A percentile compares a stretch with the other conserved stretches of the same genome.
phyloP scores from a whole-genome alignment of 2,888 invertebrate species.

The Dicyrtomina minuta region DNA sequence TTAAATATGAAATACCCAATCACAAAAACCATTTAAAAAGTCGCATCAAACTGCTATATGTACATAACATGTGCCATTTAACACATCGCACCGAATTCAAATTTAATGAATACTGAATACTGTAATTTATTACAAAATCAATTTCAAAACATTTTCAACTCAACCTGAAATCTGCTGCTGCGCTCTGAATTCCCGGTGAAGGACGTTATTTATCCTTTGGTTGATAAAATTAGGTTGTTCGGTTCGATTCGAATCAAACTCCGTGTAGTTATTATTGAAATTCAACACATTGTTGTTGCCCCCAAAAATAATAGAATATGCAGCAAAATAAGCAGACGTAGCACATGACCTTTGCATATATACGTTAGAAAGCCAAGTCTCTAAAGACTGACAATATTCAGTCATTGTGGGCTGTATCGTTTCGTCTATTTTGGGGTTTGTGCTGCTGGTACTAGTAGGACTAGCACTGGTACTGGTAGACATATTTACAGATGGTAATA shows the following conservation, averaged over 20 bases:
- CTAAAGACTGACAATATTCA: conserved; percentile 51
- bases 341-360: conserved; percentile 49
- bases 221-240: conserved; percentile 4
- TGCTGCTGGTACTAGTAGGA: background rate
- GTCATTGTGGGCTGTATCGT: conserved; percentile 33
- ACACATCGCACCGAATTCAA: background rate
- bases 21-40: background rate
- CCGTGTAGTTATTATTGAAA: no score
- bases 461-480: background rate
- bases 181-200: conserved; percentile 8
- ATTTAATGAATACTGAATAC: background rate
- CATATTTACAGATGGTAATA: background rate
- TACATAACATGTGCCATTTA: background rate
- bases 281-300: background rate
- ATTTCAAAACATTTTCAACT: background rate
- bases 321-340: conserved; percentile 51
- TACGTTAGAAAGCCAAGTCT: conserved; percentile 50
- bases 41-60: background rate
- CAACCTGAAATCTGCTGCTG: conserved; percentile 20
- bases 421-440: conserved; percentile 4
- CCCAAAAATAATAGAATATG: conserved; percentile 22
- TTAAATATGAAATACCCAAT: conserved; percentile 57
- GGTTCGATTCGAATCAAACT: background rate
- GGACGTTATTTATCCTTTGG: conserved; percentile 6
- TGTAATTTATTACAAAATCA: no score